A percentile compares a stretch with the other conserved stretches of the same genome.
These are phyloP conservation scores for Nebria ingens DNA, from an alignment of 1,140 invertebrate species.

Conservation along the genomic window DNA sequence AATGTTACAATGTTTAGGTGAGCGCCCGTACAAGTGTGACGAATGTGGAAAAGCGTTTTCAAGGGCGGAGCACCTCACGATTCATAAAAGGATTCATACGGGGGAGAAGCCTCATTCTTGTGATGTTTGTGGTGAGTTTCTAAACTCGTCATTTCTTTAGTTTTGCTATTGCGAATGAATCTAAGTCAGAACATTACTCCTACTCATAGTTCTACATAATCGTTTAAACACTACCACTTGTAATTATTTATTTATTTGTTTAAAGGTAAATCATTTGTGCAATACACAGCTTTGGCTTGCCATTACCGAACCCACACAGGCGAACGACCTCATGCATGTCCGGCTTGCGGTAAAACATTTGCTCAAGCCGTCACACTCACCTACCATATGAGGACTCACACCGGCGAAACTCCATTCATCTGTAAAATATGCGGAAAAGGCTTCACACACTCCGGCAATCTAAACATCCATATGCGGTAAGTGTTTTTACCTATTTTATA, in stretches of 20 bases:
- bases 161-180: no score
- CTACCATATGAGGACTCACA: slow-evolving; percentile 59
- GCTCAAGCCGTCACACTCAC: slow-evolving; percentile 41
- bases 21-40: slow-evolving; percentile 49
- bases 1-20: slow-evolving; percentile 17
- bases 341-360: slow-evolving; percentile 54
- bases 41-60: slow-evolving; percentile 47
- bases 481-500: neutral
- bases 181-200: no score
- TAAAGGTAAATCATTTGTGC: slow-evolving; percentile 16
- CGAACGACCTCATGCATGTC: slow-evolving; percentile 56
- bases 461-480: slow-evolving; percentile 36
- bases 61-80: slow-evolving; percentile 40
- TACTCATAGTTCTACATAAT: no score
- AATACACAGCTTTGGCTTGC: slow-evolving; percentile 18
- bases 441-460: slow-evolving; percentile 47
- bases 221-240: neutral
- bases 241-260: neutral
- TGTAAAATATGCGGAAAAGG: slow-evolving; percentile 57
- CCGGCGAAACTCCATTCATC: slow-evolving; percentile 62
- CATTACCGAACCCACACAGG: slow-evolving; percentile 42
- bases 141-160: no score
- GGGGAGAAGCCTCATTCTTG: slow-evolving; percentile 54
- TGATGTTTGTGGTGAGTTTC: slow-evolving; percentile 42
- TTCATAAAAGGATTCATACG: slow-evolving; percentile 42